Evolutionary conservation across 2,888 invertebrate species (phyloP).

Genomic region (Caenorhabditis doughertyi): DNA sequence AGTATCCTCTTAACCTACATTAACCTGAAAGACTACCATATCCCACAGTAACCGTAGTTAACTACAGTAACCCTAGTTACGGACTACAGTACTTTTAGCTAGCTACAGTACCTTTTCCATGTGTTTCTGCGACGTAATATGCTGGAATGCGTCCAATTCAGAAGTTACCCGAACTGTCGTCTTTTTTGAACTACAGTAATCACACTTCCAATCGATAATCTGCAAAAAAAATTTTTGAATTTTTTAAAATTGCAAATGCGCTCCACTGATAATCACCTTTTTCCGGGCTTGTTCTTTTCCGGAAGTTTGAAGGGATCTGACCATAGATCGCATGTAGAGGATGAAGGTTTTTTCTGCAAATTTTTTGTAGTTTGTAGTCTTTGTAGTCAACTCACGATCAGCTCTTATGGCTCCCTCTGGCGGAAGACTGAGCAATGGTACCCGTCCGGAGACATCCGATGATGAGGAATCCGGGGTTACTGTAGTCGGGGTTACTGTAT

Average conservation of each 20-base stretch:
- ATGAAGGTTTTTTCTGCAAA: neutral
- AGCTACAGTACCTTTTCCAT: neutral
- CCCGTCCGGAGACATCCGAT: neutral
- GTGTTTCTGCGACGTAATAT: constrained; percentile 5
- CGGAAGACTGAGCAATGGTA: neutral
- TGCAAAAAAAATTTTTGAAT: neutral
- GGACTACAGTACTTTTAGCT: too few species aligned
- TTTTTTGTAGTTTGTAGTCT: neutral
- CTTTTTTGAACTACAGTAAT: neutral
- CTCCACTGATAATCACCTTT: neutral
- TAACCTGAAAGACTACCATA: too few species aligned
- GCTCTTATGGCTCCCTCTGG: neutral
- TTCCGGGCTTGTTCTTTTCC: neutral
- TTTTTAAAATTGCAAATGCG: neutral
- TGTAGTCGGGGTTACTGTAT: neutral
- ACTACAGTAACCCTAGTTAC: too few species aligned
- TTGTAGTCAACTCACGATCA: neutral
- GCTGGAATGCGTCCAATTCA: neutral
- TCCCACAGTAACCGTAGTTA: too few species aligned
- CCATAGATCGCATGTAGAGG: neutral
- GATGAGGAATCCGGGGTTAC: too few species aligned
- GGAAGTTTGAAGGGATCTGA: neutral
- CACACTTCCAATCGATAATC: constrained; percentile 7
- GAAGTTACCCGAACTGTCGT: neutral
- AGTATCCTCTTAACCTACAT: too few species aligned